phyloP scores from a whole-genome alignment of 2,888 invertebrate genomes.

The Alloscopus bannaensis region DNA sequence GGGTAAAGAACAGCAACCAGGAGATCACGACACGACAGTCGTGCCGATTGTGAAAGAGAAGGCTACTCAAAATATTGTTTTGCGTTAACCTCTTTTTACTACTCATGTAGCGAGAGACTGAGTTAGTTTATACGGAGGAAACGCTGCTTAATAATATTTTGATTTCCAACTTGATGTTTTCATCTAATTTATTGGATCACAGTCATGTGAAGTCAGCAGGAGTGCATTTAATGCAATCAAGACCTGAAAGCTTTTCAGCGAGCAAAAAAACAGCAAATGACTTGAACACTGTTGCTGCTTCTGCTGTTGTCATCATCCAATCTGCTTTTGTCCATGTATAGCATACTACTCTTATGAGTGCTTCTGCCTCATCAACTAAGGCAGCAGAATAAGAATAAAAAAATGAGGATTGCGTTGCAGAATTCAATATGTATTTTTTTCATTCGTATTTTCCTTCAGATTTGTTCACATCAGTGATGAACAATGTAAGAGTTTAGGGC shows the following conservation, averaged over 20 bases:
- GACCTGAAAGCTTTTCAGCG: conserved; percentile 28
- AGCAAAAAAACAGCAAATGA: not conserved
- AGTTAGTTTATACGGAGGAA: conserved; percentile 2
- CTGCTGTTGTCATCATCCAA: conserved; percentile 1
- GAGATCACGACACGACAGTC: conserved; percentile 48
- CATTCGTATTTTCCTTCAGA: not conserved
- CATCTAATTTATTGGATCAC: conserved; percentile 62
- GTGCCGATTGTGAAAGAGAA: conserved; percentile 53
- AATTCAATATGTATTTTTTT: too few species aligned
- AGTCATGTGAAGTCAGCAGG: conserved; percentile 62
- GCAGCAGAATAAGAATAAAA: too few species aligned
- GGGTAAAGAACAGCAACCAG: conserved; percentile 45
- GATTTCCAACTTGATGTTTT: conserved; percentile 61
- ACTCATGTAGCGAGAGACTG: not conserved
- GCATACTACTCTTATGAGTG: conserved; percentile 19
- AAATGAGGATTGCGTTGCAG: conserved; percentile 24
- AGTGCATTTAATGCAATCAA: conserved; percentile 55
- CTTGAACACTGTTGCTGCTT: not conserved
- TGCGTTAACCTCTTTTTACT: too few species aligned
- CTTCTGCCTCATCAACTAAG: conserved; percentile 24
- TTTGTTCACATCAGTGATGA: too few species aligned
- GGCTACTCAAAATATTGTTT: conserved; percentile 32
- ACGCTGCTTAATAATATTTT: conserved; percentile 56
- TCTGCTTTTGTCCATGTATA: conserved; percentile 49
- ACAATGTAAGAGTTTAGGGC: too few species aligned